Percentiles rank a stretch among this genome's conserved stretches.
These are phyloP conservation scores for Chiloscyllium punctatum DNA, from an alignment of 2,797 vertebrate species.

Conservation along the genomic window DNA sequence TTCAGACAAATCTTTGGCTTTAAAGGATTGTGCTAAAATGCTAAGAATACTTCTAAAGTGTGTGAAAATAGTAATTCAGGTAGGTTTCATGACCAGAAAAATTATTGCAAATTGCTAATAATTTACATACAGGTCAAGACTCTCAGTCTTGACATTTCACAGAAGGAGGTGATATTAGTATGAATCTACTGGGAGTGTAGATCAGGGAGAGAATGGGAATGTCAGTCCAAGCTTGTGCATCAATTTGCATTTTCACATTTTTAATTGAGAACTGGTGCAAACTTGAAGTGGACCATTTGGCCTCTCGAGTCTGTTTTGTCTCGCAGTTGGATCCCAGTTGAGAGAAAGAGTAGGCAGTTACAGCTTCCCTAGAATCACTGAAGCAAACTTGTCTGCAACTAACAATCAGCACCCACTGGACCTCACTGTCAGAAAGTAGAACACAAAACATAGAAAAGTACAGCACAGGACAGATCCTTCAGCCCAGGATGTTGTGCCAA, in stretches of 20 bases:
- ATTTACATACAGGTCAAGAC: not conserved
- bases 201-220: not conserved
- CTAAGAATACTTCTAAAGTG: not conserved
- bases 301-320: too few species aligned
- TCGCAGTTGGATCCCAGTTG: too few species aligned
- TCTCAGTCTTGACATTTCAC: not conserved
- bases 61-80: not conserved
- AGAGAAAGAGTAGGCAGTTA: too few species aligned
- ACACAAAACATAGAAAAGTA: too few species aligned
- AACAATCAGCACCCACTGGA: too few species aligned
- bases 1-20: slow-evolving; percentile 21
- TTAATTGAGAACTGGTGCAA: not conserved
- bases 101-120: not conserved
- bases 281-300: too few species aligned
- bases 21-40: not conserved
- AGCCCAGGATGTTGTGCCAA: too few species aligned
- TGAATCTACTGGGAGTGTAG: not conserved
- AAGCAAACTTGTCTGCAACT: too few species aligned
- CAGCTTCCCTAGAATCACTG: too few species aligned
- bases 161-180: not conserved
- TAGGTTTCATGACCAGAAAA: not conserved
- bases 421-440: too few species aligned
- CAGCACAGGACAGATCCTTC: too few species aligned
- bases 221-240: not conserved
- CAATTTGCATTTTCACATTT: not conserved